Base-by-base conservation (phyloP, 1,140 invertebrate species). In the Drosophila sucinea region DNA sequence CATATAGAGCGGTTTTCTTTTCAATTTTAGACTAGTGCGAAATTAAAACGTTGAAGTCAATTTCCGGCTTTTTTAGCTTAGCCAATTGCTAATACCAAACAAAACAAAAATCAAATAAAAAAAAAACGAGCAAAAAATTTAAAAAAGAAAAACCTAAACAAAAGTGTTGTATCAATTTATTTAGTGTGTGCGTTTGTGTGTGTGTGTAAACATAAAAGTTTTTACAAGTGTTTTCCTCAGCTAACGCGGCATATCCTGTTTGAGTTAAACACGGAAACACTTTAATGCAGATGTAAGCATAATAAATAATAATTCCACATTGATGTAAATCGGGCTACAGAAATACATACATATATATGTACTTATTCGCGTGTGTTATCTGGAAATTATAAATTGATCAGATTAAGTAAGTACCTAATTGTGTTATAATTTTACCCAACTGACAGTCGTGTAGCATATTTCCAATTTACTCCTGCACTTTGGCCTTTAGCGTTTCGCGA, bases 271-370 rank as follows among this genome's bases (percentile, higher is more conserved):
- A 79, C 73, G 83, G 74, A 82, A 76, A 44, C 66, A 70, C 41
- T 70, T 58, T 67, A 77, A 64, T 62, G 71, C 57, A 71, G 70
- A 77, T 71, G 79, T 83, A 79, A 83, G 72, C 83, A 86, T 58
- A 73, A 83, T 82, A 77, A 77, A 79, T 69, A 79, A 73, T 82
- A 73, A 79, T 79, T 70, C 32, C 33, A 82, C 67, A 67, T 82
- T 68, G 60, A 68, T 68, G 68, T 57, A 68, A 70, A 79, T 79
- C 56, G 81, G 75, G 78, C 71, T 86, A 2, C 17, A 47, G 6
- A 47, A 2, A 47, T 47, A 47, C 2, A 47, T 25, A 6, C 7
- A 47, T 25, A 5, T 47, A 25, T 25, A 47, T 25, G 11, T 35
- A 35, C 5, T 7, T 35, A 17, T 17, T 17, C 35, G 6, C 25